A percentile compares a stretch with the other conserved stretches of the same genome.
These are phyloP conservation scores for Lepidothrix coronata DNA, from an alignment of 2,113 vertebrate species.

Conservation along the genomic window DNA sequence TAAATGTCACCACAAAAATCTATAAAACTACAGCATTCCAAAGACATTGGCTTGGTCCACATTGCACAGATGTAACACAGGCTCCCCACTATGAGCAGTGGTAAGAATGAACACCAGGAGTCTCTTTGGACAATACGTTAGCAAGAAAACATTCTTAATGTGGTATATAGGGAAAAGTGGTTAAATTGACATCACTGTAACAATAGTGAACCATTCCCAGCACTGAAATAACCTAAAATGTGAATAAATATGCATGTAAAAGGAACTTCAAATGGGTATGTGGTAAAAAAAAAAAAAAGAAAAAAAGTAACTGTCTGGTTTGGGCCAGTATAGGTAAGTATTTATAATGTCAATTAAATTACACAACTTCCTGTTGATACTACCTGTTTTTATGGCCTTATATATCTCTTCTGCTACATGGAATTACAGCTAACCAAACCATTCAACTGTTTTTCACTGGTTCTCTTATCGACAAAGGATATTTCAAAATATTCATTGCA, in stretches of 20 bases:
- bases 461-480: background rate
- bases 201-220: background rate
- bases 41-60: background rate
- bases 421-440: background rate
- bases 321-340: background rate
- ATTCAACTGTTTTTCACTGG: background rate
- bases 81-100: background rate
- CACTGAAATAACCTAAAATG: background rate
- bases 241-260: background rate
- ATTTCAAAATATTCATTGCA: background rate
- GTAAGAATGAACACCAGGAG: background rate
- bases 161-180: background rate
- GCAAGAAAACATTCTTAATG: background rate
- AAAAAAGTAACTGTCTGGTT: background rate
- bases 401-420: background rate
- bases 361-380: background rate
- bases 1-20: background rate
- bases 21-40: background rate
- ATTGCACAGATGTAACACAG: background rate
- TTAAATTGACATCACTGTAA: background rate
- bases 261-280: background rate
- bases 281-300: background rate
- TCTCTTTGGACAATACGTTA: background rate
- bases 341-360: background rate
- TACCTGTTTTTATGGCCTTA: background rate